Evolutionary conservation across 1,140 invertebrate genomes (phyloP).

Genomic region (Drosophila gunungcola): DNA sequence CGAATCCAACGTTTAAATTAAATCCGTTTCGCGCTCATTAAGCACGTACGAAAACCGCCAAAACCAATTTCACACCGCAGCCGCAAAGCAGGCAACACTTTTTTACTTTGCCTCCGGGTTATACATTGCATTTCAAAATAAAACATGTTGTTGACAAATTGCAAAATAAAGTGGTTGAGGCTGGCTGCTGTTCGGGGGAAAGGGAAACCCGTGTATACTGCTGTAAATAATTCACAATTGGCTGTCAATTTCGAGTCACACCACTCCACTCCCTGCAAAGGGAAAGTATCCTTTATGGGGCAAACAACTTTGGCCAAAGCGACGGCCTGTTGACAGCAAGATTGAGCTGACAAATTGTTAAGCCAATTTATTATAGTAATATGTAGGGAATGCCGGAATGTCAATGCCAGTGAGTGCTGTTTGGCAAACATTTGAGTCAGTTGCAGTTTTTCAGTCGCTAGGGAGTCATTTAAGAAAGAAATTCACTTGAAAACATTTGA

Average conservation of each 20-base stretch:
- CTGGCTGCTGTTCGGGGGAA: not conserved
- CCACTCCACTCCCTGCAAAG: conserved; percentile 1
- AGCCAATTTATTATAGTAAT: conserved; percentile 56
- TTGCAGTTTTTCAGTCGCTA: not conserved
- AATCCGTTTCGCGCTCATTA: conserved; percentile 62
- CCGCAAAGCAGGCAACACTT: conserved; percentile 67
- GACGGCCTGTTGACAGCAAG: conserved; percentile 52
- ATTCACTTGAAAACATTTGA: not conserved
- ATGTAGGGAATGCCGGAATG: not conserved
- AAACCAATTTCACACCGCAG: conserved; percentile 54
- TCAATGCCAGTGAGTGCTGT: conserved; percentile 2
- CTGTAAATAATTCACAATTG: conserved; percentile 71
- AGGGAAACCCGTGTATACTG: conserved; percentile 23
- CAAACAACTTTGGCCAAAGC: conserved; percentile 15
- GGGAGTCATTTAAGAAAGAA: not conserved
- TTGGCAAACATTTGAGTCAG: not conserved
- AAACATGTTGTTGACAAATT: conserved; percentile 69
- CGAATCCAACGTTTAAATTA: conserved; percentile 19
- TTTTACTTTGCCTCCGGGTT: conserved; percentile 9
- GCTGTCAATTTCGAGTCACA: conserved; percentile 55
- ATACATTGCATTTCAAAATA: conserved; percentile 9
- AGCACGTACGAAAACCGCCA: conserved; percentile 64
- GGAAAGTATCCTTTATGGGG: conserved; percentile 2
- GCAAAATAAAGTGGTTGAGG: conserved; percentile 21
- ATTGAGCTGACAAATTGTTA: conserved; percentile 67